Conservation (phyloP, 2,113 vertebrate genomes). For the Cynocephalus volans region DNA sequence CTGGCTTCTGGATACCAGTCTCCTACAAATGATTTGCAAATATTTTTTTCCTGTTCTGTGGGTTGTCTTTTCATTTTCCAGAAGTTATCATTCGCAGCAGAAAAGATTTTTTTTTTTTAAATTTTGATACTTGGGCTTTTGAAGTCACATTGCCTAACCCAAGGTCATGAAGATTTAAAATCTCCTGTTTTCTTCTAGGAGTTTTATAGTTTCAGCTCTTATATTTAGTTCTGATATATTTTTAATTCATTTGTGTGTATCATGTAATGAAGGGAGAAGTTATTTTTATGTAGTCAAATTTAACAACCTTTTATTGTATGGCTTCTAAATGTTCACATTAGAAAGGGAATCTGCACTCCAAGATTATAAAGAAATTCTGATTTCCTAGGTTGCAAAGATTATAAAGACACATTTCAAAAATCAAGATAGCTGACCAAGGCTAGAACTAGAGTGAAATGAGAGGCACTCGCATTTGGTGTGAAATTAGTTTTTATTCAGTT, state of each 20-base stretch:
- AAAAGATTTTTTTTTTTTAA: not conserved
- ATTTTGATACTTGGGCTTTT: slow-evolving; percentile 9
- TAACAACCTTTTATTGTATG: slow-evolving; percentile 1
- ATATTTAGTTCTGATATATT: slow-evolving; percentile 31
- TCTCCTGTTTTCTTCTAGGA: not conserved
- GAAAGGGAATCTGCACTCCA: not conserved
- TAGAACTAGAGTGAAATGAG: not conserved
- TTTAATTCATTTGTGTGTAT: slow-evolving; percentile 44
- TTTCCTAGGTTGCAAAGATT: not conserved
- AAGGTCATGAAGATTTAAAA: slow-evolving; percentile 9
- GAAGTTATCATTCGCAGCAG: not conserved
- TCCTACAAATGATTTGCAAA: slow-evolving; percentile 32
- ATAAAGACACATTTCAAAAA: slow-evolving; percentile 51
- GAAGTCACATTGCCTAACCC: not conserved
- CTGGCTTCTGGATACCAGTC: slow-evolving; percentile 23
- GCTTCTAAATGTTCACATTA: slow-evolving; percentile 50
- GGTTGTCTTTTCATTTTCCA: slow-evolving; percentile 48
- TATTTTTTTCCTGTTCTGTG: slow-evolving; percentile 16
- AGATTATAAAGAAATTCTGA: slow-evolving; percentile 4
- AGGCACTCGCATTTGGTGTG: not conserved
- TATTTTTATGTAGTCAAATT: not conserved
- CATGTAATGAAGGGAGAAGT: slow-evolving; percentile 3
- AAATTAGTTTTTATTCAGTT: not conserved
- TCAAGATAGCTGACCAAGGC: slow-evolving; percentile 11
- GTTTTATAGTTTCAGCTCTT: slow-evolving; percentile 4